Evolutionary conservation across 2,113 vertebrate genomes (phyloP), one percentile per base, ranked within the genome.

Genomic region (Lycaon pictus): DNA sequence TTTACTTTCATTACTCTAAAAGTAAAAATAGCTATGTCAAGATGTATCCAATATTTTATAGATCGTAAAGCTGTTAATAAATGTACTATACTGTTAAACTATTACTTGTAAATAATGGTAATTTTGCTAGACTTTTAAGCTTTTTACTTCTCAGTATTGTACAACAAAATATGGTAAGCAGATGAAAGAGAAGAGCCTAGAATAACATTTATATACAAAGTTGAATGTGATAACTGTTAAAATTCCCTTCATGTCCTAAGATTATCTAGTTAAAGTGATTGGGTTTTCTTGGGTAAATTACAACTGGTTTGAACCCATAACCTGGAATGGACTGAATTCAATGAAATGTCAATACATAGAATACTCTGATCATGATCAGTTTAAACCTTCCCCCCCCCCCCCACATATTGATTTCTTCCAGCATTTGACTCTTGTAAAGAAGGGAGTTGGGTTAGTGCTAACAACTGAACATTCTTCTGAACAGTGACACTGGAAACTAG

Each of bases 181-280:
- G 3, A 84, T 53, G 20, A 85, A 25, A 86, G 7, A 79, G 5
- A 65, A 93, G 82, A 71, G 27, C 80, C 82, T 86, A 69, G 4
- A 93, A 79, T 37, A 92, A 76, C 10, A 95, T 20, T 88, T 63
- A 76, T 29, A 7, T 69, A 12, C 84, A 88, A 96, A 69, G 58
- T 65, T 88, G 22, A 93, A 56, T 82, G 29, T 19, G 19, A 12
- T 93, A 67, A 91, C 69, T 63, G 92, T 51, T 86, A 82, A 58
- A 88, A 51, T 81, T 84, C 48, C 23, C 8, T 23, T 67, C 43
- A 29, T 63, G 19, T 80, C 20, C 15, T 85, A 29, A 77, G 23
- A 4, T 80, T 80, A 90, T 62, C 67, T 85, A 79, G 2, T 62
- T 76, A 72, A 81, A 94, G 86, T 81, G 13, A 69, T 29, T 80